phyloP scores from a whole-genome alignment of 2,888 invertebrate genomes.

The Pterostichus niger region DNA sequence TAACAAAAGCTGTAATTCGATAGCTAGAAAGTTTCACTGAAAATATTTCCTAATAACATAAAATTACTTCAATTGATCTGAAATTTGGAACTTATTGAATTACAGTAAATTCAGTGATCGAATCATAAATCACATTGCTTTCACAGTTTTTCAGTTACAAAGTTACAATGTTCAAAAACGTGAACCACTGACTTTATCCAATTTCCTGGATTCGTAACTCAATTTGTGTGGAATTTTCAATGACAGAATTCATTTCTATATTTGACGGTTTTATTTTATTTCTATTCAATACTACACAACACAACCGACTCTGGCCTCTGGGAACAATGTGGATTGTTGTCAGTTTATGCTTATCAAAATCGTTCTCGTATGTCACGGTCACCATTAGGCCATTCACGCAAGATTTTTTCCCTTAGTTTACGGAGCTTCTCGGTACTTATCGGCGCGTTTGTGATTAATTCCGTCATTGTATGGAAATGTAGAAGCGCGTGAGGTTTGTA shows the following conservation, averaged over 20 bases:
- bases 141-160: constrained; percentile 49
- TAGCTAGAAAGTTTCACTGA: not conserved
- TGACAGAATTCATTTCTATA: constrained; percentile 39
- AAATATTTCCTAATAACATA: constrained; percentile 2
- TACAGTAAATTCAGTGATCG: constrained; percentile 20
- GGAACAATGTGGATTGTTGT: not conserved
- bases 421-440: not conserved
- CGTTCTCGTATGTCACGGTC: not conserved
- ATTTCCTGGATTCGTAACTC: constrained; percentile 43
- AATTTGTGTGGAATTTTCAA: constrained; percentile 51
- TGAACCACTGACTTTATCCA: constrained; percentile 30
- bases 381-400: not conserved
- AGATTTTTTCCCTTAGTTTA: not conserved
- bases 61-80: constrained; percentile 9
- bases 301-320: not conserved
- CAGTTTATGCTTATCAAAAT: constrained; percentile 6
- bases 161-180: constrained; percentile 19
- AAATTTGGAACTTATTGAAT: constrained; percentile 36
- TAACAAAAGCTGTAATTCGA: not conserved
- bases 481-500: constrained; percentile 13
- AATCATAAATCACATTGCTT: constrained; percentile 40
- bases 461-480: constrained; percentile 20
- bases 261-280: constrained; percentile 24
- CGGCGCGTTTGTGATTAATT: constrained; percentile 3
- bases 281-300: not conserved